Evolutionary conservation across 2,888 invertebrate genomes (phyloP).

Genomic region (Dermolepida albohirtum): DNA sequence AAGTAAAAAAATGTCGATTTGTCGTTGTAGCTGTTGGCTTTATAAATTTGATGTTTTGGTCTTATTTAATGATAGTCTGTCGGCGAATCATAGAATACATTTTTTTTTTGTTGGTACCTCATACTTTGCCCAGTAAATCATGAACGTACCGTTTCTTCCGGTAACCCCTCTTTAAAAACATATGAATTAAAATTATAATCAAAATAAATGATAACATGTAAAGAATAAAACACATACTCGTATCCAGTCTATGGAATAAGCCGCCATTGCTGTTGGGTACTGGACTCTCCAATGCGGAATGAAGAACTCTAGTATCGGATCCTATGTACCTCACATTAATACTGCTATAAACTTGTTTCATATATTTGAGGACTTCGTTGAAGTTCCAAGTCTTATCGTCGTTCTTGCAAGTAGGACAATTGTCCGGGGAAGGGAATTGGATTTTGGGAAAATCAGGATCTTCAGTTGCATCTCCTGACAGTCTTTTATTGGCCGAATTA

Average conservation of each 20-base stretch:
- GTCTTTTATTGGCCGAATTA: constrained; percentile 90
- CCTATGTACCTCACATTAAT: constrained; percentile 67
- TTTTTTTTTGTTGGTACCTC: constrained; percentile 54
- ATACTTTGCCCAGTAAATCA: constrained; percentile 79
- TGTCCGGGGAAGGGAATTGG: constrained; percentile 79
- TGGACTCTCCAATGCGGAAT: constrained; percentile 53
- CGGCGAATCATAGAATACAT: constrained; percentile 10
- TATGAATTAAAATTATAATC: constrained; percentile 73
- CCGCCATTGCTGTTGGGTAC: constrained; percentile 18
- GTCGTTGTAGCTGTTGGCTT: constrained; percentile 13
- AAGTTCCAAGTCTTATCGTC: constrained; percentile 72
- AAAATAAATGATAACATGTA: constrained; percentile 77
- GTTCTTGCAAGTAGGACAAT: constrained; percentile 78
- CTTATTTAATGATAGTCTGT: constrained; percentile 17
- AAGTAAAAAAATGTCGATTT: constrained; percentile 13
- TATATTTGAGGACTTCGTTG: constrained; percentile 72
- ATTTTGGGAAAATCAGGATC: constrained; percentile 91
- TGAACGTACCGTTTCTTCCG: constrained; percentile 80
- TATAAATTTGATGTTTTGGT: background rate
- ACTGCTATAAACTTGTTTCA: constrained; percentile 69
- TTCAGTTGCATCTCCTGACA: constrained; percentile 88
- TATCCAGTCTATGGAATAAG: constrained; percentile 58
- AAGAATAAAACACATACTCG: constrained; percentile 62
- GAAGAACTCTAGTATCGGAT: constrained; percentile 60
- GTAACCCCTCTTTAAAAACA: constrained; percentile 80